Conservation (phyloP, 2,797 vertebrate genomes). For the Euphonia xanthogaster region DNA sequence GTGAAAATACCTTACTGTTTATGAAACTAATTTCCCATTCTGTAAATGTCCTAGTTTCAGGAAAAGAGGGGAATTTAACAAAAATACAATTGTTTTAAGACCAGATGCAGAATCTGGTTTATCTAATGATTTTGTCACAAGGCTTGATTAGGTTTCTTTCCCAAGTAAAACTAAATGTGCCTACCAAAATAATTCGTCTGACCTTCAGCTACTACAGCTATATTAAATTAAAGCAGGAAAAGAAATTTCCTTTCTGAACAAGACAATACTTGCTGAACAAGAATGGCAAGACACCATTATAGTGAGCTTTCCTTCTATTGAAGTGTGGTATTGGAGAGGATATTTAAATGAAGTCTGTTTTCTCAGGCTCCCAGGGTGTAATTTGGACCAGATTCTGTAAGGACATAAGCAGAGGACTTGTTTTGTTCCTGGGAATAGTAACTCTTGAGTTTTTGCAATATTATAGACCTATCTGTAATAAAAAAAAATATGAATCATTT, state of each 20-base stretch:
- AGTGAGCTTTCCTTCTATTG: background rate
- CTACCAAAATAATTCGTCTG: background rate
- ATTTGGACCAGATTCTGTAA: background rate
- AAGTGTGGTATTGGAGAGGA: background rate
- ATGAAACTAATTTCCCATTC: background rate
- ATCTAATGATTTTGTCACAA: background rate
- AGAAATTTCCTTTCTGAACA: background rate
- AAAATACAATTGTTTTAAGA: background rate
- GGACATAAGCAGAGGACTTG: background rate
- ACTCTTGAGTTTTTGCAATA: background rate
- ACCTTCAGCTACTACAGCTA: background rate
- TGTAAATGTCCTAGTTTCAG: background rate
- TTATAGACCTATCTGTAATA: background rate
- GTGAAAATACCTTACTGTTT: background rate
- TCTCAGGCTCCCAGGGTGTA: background rate
- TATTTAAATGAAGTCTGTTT: background rate
- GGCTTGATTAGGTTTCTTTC: background rate
- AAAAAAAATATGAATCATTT: background rate
- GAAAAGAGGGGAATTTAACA: background rate
- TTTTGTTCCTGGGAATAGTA: background rate
- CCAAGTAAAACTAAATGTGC: background rate
- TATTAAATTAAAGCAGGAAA: background rate
- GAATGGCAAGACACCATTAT: background rate
- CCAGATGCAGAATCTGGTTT: background rate
- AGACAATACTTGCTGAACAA: background rate